Conservation (phyloP, 2,113 vertebrate species). For the Patagioenas fasciata region DNA sequence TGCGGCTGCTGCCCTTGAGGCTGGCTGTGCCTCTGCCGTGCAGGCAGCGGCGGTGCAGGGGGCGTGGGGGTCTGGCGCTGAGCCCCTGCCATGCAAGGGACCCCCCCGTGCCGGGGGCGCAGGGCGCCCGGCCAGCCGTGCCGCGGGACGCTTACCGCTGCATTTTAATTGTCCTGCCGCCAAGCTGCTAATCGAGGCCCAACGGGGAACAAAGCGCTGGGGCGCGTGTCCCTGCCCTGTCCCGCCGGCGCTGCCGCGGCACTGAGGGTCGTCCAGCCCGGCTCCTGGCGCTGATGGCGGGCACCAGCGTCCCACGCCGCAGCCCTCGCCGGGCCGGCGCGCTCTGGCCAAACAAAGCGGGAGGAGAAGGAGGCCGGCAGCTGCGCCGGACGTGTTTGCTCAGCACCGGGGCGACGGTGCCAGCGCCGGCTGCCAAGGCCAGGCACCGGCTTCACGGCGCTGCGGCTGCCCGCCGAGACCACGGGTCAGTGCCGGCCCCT, state of each 20-base stretch:
- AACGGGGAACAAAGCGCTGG: neutral
- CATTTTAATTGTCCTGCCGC: slow-evolving; percentile 36
- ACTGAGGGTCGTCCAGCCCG: slow-evolving; percentile 9
- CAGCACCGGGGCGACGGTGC: neutral
- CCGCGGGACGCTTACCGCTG: slow-evolving; percentile 32
- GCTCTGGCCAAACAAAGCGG: slow-evolving; percentile 9
- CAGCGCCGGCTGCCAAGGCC: neutral
- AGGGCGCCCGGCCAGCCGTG: neutral
- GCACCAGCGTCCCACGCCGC: slow-evolving; percentile 12
- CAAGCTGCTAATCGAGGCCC: neutral
- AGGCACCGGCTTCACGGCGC: neutral
- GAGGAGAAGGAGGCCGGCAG: neutral
- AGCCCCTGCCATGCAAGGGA: neutral
- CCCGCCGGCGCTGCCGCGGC: neutral
- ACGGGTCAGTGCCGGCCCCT: neutral
- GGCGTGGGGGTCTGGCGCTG: neutral
- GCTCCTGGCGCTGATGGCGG: neutral
- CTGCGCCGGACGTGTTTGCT: neutral
- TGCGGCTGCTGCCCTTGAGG: neutral
- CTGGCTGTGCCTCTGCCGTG: rapidly evolving
- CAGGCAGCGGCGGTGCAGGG: neutral
- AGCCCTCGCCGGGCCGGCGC: neutral
- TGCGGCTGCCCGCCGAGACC: neutral
- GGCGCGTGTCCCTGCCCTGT: neutral
- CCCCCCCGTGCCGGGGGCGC: neutral